Evolutionary conservation across 2,888 invertebrate genomes (phyloP).

Genomic region (Sinodicranocentrus sp.): DNA sequence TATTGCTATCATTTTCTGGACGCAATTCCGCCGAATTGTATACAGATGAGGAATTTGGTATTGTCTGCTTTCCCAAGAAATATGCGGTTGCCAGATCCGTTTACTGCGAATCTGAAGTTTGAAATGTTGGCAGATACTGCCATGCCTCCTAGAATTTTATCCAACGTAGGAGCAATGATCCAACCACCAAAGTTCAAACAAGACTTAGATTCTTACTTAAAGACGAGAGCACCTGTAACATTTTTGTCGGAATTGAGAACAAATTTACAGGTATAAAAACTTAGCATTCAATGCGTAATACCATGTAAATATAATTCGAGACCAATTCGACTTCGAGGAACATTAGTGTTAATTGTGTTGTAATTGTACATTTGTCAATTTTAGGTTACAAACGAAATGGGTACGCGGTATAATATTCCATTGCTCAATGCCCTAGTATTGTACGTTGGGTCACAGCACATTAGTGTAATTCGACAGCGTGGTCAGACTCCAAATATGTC

Average conservation of each 20-base stretch:
- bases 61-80: conserved; percentile 98
- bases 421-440: conserved; percentile 98
- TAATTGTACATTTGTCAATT: conserved; percentile 11
- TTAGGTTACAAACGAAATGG: conserved; percentile 88
- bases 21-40: conserved; percentile 99
- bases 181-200: conserved; percentile 94
- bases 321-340: no score
- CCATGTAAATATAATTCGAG: no score
- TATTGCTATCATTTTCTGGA: conserved; percentile 99
- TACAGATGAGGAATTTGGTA: conserved; percentile 97
- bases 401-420: conserved; percentile 95
- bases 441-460: conserved; percentile 98
- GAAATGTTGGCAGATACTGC: conserved; percentile 94
- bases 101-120: conserved; percentile 97
- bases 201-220: conserved; percentile 97
- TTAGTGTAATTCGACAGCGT: conserved; percentile 92
- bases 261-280: conserved; percentile 87
- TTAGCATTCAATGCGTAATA: no score
- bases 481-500: conserved; percentile 96
- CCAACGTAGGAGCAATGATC: conserved; percentile 92
- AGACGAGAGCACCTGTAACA: conserved; percentile 95
- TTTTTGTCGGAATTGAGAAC: conserved; percentile 95
- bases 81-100: conserved; percentile 99
- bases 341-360: conserved; percentile 73
- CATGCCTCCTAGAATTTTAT: conserved; percentile 91